Conservation (phyloP, 1,140 invertebrate species). For the Sminthurinus signatus region DNA sequence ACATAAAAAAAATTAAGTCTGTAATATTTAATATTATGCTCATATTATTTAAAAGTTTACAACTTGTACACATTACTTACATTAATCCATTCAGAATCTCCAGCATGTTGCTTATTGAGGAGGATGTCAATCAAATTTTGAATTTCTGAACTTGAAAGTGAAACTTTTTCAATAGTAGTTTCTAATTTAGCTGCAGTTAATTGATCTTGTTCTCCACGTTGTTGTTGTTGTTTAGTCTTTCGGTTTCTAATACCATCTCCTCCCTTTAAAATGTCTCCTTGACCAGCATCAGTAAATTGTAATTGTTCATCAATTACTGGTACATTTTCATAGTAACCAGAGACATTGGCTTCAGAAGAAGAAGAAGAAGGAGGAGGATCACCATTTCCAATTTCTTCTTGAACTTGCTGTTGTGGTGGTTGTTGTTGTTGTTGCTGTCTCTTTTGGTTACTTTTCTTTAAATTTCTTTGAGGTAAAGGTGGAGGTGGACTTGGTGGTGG, state of each 20-base stretch:
- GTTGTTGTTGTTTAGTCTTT: conserved; percentile 13
- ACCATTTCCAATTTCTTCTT: neutral
- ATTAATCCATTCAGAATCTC: conserved; percentile 77
- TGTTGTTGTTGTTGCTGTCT: too few species aligned
- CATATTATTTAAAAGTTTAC: conserved; percentile 1
- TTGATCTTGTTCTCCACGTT: conserved; percentile 15
- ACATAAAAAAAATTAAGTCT: neutral
- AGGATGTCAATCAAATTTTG: conserved; percentile 81
- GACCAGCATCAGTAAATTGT: conserved; percentile 2
- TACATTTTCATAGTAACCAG: conserved; percentile 21
- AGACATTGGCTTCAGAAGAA: neutral
- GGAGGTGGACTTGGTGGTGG: conserved; percentile 16
- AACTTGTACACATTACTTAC: conserved; percentile 21
- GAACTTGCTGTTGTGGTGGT: too few species aligned
- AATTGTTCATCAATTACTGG: conserved; percentile 12
- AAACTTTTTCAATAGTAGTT: conserved; percentile 19
- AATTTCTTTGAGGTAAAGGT: conserved; percentile 18
- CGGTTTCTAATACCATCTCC: neutral
- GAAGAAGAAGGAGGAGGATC: neutral
- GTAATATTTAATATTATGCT: conserved; percentile 5
- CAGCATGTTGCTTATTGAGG: conserved; percentile 76
- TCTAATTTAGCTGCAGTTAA: conserved; percentile 23
- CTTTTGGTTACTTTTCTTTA: conserved; percentile 1
- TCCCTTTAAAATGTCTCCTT: neutral
- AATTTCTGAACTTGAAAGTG: conserved; percentile 70